Percentiles rank a stretch among this genome's conserved stretches.
Conservation (phyloP, 2,113 vertebrate genomes). For the Prolemur simus region DNA sequence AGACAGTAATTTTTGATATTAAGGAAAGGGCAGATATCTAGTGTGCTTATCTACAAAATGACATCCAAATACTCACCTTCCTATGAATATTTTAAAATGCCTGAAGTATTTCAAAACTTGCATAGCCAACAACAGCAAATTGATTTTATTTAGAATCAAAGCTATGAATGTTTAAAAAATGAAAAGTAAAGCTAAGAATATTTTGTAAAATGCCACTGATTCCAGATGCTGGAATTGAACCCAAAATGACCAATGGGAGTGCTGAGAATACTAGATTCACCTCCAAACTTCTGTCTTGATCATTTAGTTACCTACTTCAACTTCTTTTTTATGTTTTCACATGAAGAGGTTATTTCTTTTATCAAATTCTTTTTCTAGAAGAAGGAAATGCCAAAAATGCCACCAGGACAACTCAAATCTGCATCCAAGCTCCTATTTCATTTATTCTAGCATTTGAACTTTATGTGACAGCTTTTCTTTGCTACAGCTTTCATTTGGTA, state of each 20-base stretch:
- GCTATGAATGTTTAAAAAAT: slow-evolving; percentile 1
- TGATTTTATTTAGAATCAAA: slow-evolving; percentile 28
- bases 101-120: slow-evolving; percentile 1
- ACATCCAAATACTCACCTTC: background rate
- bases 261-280: background rate
- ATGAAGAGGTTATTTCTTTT: slow-evolving; percentile 28
- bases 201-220: slow-evolving; percentile 19
- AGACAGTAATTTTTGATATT: background rate
- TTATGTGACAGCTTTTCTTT: slow-evolving; percentile 9
- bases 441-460: slow-evolving; percentile 17
- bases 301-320: background rate
- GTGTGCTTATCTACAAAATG: background rate
- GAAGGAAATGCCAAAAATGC: background rate
- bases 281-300: slow-evolving; percentile 5
- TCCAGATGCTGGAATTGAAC: background rate
- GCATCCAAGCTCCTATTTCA: background rate
- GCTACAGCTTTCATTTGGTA: background rate
- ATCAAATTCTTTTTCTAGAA: background rate
- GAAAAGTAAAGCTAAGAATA: slow-evolving; percentile 28
- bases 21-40: background rate
- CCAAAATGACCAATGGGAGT: background rate
- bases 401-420: background rate
- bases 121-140: background rate
- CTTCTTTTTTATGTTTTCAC: slow-evolving; percentile 33
- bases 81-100: background rate